Percentiles rank a stretch among this genome's conserved stretches.
phyloP scores from a whole-genome alignment of 2,888 invertebrate species.

The Ectemnius continuus region DNA sequence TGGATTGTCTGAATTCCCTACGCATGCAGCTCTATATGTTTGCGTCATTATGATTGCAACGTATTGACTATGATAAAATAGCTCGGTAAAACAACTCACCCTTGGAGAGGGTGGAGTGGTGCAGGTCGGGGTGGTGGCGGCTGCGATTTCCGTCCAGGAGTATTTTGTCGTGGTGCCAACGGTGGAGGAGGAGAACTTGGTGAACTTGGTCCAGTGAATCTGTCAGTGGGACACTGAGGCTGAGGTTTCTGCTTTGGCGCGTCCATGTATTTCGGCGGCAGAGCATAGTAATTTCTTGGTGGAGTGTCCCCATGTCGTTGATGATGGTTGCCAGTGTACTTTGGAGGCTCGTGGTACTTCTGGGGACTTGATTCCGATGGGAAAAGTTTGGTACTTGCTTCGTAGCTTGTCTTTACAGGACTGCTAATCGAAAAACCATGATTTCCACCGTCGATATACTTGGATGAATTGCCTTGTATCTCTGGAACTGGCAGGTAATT shows the following conservation, averaged over 20 bases:
- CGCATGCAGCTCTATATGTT: too few species aligned
- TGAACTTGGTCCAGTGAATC: conserved; percentile 57
- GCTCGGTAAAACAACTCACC: conserved; percentile 62
- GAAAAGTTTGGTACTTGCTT: conserved; percentile 66
- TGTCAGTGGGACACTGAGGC: conserved; percentile 64
- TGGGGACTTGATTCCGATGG: conserved; percentile 65
- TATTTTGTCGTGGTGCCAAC: conserved; percentile 72
- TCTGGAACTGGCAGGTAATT: conserved; percentile 61
- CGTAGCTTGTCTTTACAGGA: conserved; percentile 70
- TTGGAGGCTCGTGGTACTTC: conserved; percentile 72
- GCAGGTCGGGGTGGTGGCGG: conserved; percentile 76
- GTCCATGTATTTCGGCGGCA: conserved; percentile 70
- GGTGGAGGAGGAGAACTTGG: conserved; percentile 72
- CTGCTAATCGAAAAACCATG: conserved; percentile 60
- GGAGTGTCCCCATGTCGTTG: conserved; percentile 56
- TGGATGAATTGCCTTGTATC: conserved; percentile 43
- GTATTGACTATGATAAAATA: not conserved
- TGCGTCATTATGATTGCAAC: too few species aligned
- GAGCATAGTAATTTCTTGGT: conserved; percentile 65
- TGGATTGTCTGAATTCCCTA: too few species aligned
- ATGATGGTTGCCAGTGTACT: conserved; percentile 65
- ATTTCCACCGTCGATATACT: conserved; percentile 50
- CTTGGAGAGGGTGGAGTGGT: conserved; percentile 67
- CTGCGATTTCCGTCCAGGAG: conserved; percentile 70
- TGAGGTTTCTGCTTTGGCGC: conserved; percentile 65